These are phyloP conservation scores for Tryphoninae sp. DNA, from an alignment of 2,888 invertebrate species.

Conservation along the genomic window DNA sequence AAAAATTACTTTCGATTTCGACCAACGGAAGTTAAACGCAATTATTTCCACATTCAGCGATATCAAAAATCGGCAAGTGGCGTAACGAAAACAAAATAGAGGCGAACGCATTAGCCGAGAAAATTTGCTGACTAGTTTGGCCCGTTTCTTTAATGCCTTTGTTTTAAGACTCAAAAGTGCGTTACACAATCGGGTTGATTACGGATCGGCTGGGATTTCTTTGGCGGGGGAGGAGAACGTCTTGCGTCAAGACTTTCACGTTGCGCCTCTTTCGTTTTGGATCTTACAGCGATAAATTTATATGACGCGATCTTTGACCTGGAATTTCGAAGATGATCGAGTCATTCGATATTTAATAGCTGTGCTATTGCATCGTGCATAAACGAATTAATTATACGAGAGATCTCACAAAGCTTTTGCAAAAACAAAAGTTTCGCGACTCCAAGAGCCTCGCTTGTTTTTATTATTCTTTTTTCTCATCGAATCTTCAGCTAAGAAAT, in stretches of 20 bases:
- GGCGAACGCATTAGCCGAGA: constrained; percentile 26
- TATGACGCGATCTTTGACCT: constrained; percentile 36
- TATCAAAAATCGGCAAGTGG: not conserved
- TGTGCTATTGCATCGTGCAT: constrained; percentile 10
- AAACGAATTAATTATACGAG: not conserved
- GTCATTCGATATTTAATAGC: not conserved
- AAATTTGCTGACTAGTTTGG: constrained; percentile 22
- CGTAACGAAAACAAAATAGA: constrained; percentile 30
- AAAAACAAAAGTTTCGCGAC: constrained; percentile 25
- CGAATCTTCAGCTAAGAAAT: not conserved
- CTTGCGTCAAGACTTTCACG: constrained; percentile 69
- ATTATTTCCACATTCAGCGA: constrained; percentile 10
- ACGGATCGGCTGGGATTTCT: constrained; percentile 50
- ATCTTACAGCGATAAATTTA: constrained; percentile 18
- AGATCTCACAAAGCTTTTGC: not conserved
- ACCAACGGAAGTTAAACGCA: not conserved
- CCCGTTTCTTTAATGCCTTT: constrained; percentile 17
- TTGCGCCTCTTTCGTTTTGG: constrained; percentile 50
- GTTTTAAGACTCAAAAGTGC: constrained; percentile 42
- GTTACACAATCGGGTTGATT: constrained; percentile 70
- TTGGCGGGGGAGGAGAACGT: constrained; percentile 35
- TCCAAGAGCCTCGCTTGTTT: constrained; percentile 26
- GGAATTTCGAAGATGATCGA: constrained; percentile 38
- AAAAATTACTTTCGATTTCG: constrained; percentile 2
- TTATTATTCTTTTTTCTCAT: constrained; percentile 13